These are phyloP conservation scores for Lineus longissimus DNA, from an alignment of 1,140 invertebrate genomes.

Conservation along the genomic window DNA sequence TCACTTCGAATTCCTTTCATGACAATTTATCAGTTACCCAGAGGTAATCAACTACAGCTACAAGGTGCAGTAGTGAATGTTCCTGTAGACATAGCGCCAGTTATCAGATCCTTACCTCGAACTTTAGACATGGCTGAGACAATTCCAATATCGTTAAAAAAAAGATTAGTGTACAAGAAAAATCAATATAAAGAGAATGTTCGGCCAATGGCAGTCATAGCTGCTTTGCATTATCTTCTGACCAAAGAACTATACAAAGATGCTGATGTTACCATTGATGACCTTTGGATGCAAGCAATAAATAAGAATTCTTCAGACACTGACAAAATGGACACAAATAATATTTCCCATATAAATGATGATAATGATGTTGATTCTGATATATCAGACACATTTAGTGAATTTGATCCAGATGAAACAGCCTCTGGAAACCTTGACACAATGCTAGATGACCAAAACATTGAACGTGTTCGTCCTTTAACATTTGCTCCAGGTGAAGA, in stretches of 20 bases:
- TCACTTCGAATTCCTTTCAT: conserved; percentile 27
- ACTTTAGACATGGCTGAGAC: conserved; percentile 16
- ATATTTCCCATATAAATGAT: not conserved
- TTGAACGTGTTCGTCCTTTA: conserved; percentile 8
- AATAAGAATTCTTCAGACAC: no score
- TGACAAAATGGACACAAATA: not conserved
- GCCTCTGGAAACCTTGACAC: conserved; percentile 15
- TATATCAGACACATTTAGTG: not conserved
- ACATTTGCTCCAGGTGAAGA: conserved; percentile 23
- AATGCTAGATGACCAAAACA: conserved; percentile 8
- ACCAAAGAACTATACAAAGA: conserved; percentile 17
- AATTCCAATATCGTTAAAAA: conserved; percentile 19
- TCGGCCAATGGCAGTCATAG: conserved; percentile 16
- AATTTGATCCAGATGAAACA: not conserved
- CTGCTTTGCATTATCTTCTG: conserved; percentile 7
- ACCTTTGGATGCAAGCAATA: not conserved
- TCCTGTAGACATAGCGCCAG: conserved; percentile 21
- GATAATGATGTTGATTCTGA: conserved; percentile 7
- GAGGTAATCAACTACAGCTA: conserved; percentile 17
- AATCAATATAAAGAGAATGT: conserved; percentile 17
- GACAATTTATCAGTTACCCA: conserved; percentile 19
- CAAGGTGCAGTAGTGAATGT: conserved; percentile 25
- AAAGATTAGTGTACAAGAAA: conserved; percentile 15
- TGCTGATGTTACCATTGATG: conserved; percentile 18
- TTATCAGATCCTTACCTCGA: conserved; percentile 19